phyloP scores from a whole-genome alignment of 1,140 invertebrate genomes.

The Cecropterus lyciades region DNA sequence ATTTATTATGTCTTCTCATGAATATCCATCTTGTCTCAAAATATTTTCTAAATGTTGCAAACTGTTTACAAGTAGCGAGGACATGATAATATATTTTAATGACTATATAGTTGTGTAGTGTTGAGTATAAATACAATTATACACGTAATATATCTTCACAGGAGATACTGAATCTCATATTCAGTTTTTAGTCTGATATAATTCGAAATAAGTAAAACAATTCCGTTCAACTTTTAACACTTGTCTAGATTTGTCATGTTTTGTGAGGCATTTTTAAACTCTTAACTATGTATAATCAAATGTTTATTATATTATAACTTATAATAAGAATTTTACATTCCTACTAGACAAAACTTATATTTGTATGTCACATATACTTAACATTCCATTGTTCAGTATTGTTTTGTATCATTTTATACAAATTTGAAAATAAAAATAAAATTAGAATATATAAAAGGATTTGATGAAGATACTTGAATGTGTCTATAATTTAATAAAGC shows the following conservation, averaged over 20 bases:
- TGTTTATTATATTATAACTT: constrained; percentile 16
- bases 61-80: constrained; percentile 7
- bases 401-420: constrained; percentile 40
- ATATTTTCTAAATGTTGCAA: constrained; percentile 19
- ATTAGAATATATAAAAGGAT: not conserved
- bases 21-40: not conserved
- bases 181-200: constrained; percentile 22
- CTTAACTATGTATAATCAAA: constrained; percentile 13
- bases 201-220: constrained; percentile 19
- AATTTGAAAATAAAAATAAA: not conserved
- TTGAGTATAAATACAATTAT: not conserved
- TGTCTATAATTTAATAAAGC: not conserved
- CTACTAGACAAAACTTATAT: constrained; percentile 26
- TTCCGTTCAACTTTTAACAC: constrained; percentile 17
- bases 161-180: constrained; percentile 6
- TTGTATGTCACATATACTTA: constrained; percentile 17
- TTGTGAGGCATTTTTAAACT: constrained; percentile 8
- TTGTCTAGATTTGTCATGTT: constrained; percentile 17
- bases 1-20: constrained; percentile 11
- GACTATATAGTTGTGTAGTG: constrained; percentile 12
- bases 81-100: constrained; percentile 21
- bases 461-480: not conserved
- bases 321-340: constrained; percentile 30
- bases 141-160: not conserved
- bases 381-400: constrained; percentile 68